phyloP scores from a whole-genome alignment of 2,113 vertebrate genomes.

The Donacobius atricapilla region DNA sequence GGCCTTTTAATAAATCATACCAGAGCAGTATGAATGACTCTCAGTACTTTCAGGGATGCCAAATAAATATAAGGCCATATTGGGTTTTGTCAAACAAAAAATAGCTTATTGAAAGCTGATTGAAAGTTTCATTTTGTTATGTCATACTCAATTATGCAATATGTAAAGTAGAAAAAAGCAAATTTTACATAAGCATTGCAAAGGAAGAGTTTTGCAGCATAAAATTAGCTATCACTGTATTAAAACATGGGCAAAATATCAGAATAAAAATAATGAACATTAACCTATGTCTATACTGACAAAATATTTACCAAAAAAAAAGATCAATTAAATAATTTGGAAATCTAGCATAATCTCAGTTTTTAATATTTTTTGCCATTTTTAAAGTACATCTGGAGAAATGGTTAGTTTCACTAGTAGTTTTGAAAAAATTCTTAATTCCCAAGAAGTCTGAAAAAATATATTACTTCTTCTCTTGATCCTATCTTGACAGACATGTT shows the following conservation, averaged over 20 bases:
- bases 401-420: neutral
- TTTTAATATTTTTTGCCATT: neutral
- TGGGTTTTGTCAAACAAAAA: neutral
- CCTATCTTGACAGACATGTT: neutral
- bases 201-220: conserved; percentile 8
- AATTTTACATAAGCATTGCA: neutral
- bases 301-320: conserved; percentile 17
- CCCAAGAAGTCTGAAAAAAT: neutral
- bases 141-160: conserved; percentile 11
- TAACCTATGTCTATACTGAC: neutral
- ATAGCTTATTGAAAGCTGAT: neutral
- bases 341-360: conserved; percentile 7
- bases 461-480: neutral
- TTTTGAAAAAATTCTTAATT: neutral
- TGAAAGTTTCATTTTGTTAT: neutral
- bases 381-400: conserved; percentile 26
- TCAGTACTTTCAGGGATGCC: neutral
- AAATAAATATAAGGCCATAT: conserved; percentile 1
- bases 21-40: neutral
- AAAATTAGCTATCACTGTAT: conserved; percentile 32
- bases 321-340: neutral
- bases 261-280: neutral
- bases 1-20: neutral
- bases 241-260: neutral
- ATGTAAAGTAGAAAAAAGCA: neutral